phyloP scores from a whole-genome alignment of 1,140 invertebrate genomes.

The Eciton burchellii region DNA sequence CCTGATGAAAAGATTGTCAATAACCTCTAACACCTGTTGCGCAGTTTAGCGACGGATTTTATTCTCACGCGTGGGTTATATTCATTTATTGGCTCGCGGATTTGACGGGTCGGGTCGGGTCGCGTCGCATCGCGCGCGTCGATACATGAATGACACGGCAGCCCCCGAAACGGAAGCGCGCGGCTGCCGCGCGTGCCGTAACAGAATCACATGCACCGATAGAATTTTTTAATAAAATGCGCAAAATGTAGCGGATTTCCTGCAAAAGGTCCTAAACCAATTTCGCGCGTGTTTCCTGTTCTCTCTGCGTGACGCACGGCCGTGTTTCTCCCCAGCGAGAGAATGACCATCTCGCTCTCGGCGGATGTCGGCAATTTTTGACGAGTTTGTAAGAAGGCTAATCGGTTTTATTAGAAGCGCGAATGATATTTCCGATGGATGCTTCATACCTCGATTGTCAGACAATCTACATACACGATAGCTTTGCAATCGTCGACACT shows the following conservation, averaged over 20 bases:
- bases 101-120: slow-evolving; percentile 69
- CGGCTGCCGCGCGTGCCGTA: slow-evolving; percentile 48
- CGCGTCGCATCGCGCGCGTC: slow-evolving; percentile 56
- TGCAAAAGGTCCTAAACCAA: slow-evolving; percentile 39
- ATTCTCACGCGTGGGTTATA: slow-evolving; percentile 78
- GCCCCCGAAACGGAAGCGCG: slow-evolving; percentile 59
- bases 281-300: slow-evolving; percentile 28
- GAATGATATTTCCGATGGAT: not conserved
- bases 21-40: slow-evolving; percentile 82
- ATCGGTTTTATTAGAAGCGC: not conserved
- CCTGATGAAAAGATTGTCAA: slow-evolving; percentile 77
- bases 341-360: slow-evolving; percentile 32
- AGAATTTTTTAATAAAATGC: slow-evolving; percentile 73
- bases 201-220: slow-evolving; percentile 67
- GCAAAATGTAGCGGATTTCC: slow-evolving; percentile 39
- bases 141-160: slow-evolving; percentile 64
- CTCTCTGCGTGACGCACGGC: not conserved
- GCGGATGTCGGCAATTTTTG: slow-evolving; percentile 9
- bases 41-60: slow-evolving; percentile 83
- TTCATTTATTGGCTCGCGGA: slow-evolving; percentile 75
- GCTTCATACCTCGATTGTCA: not conserved
- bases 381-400: not conserved
- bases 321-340: not conserved
- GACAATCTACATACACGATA: not conserved
- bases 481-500: not conserved